A percentile compares a stretch with the other conserved stretches of the same genome.
Evolutionary conservation across 2,113 vertebrate species (phyloP).

Genomic region (Bagarius yarrelli): DNA sequence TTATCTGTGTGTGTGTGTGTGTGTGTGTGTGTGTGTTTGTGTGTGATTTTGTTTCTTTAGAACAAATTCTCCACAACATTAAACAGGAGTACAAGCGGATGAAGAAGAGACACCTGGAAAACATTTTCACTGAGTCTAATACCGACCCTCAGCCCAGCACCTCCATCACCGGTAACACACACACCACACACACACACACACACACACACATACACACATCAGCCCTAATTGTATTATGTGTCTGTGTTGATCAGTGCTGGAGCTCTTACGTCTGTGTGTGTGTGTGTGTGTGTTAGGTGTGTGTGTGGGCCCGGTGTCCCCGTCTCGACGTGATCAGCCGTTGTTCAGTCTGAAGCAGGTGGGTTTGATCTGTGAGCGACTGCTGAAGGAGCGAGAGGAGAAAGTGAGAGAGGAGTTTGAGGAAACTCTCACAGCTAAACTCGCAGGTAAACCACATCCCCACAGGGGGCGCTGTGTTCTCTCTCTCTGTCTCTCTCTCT

Average conservation of each 20-base stretch:
- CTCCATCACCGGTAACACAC: constrained; percentile 65
- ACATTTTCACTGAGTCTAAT: constrained; percentile 84
- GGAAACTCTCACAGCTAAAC: constrained; percentile 94
- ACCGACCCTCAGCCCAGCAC: constrained; percentile 85
- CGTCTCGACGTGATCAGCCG: constrained; percentile 94
- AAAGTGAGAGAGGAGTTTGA: constrained; percentile 97
- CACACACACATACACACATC: neutral
- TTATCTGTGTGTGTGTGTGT: neutral
- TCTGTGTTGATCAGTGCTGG: neutral
- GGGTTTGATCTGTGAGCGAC: constrained; percentile 98
- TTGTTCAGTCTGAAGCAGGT: constrained; percentile 97
- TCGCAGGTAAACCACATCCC: constrained; percentile 80
- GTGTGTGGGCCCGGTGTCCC: constrained; percentile 83
- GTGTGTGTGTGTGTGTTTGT: neutral
- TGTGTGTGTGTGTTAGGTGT: constrained; percentile 66
- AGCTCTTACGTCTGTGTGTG: neutral
- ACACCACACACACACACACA: neutral
- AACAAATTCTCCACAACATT: constrained; percentile 98
- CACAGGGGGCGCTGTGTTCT: neutral
- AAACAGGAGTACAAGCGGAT: constrained; percentile 99
- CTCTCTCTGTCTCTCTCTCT: neutral
- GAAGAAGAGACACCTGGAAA: constrained; percentile 97
- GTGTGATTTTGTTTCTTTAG: constrained; percentile 60
- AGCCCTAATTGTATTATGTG: neutral
- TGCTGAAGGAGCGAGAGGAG: constrained; percentile 96